Conservation (phyloP, 2,797 vertebrate genomes). For the Amniataba percoides region DNA sequence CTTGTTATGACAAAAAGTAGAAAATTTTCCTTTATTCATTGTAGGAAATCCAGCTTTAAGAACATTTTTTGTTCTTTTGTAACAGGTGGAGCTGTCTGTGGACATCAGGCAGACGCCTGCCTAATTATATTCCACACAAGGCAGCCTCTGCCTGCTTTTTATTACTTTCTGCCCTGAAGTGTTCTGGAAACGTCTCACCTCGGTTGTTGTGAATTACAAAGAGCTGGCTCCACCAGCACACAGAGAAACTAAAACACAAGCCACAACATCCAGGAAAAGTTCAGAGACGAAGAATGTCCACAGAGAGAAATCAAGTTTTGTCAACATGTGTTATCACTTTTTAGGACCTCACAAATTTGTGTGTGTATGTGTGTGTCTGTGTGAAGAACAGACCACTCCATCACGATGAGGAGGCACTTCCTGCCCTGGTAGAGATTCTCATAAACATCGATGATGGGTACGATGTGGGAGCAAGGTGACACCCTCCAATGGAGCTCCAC, state of each 20-base stretch:
- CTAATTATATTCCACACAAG: constrained; percentile 25
- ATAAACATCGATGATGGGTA: constrained; percentile 92
- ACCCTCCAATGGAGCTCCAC: constrained; percentile 93
- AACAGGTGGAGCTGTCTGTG: neutral
- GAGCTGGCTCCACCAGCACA: constrained; percentile 9
- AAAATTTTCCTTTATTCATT: neutral
- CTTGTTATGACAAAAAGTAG: neutral
- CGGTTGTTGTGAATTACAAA: constrained; percentile 26
- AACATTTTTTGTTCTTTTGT: neutral
- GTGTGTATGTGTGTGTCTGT: neutral
- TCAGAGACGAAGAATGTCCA: constrained; percentile 2
- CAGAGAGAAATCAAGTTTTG: constrained; percentile 23
- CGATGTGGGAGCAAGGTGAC: constrained; percentile 90
- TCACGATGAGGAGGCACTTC: constrained; percentile 92
- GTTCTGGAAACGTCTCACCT: constrained; percentile 26
- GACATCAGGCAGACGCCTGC: neutral
- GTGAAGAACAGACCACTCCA: constrained; percentile 90
- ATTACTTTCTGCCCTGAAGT: constrained; percentile 18
- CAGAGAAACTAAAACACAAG: constrained; percentile 12
- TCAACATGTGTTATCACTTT: constrained; percentile 23
- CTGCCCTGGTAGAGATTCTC: constrained; percentile 92
- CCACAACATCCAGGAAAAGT: constrained; percentile 20
- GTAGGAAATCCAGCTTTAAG: neutral
- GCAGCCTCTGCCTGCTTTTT: constrained; percentile 14
- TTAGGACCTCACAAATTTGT: neutral